These are phyloP conservation scores for Heteromurus nitidus DNA, from an alignment of 2,888 invertebrate species.

Conservation along the genomic window DNA sequence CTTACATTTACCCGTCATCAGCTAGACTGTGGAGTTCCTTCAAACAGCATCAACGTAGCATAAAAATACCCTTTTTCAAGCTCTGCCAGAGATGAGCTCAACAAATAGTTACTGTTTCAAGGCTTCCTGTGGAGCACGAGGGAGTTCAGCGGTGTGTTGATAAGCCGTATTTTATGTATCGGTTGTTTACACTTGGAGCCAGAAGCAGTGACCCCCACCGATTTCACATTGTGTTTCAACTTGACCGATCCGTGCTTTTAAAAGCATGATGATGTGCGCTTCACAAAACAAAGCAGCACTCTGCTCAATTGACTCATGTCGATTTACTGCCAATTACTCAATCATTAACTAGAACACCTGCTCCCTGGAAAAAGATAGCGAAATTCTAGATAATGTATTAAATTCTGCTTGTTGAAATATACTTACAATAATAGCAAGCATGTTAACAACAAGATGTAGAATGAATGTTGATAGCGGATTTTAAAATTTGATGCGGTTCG, in stretches of 20 bases:
- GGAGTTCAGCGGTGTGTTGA: not conserved
- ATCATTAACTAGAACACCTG: slow-evolving; percentile 16
- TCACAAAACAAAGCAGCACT: no score
- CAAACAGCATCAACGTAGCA: slow-evolving; percentile 21
- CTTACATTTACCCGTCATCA: no score
- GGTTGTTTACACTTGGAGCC: slow-evolving; percentile 43
- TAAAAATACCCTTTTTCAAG: slow-evolving; percentile 8
- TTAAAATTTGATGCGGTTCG: no score
- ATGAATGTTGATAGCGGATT: no score
- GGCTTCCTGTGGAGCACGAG: slow-evolving; percentile 23
- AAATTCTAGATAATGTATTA: no score
- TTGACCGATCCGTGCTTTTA: not conserved
- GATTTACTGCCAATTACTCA: slow-evolving; percentile 24
- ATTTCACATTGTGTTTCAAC: not conserved
- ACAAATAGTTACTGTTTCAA: slow-evolving; percentile 31
- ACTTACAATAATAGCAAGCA: no score
- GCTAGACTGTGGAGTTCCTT: not conserved
- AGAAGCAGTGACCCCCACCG: slow-evolving; percentile 41
- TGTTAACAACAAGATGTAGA: no score
- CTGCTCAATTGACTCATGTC: not conserved
- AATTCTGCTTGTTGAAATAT: no score
- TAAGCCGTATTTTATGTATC: slow-evolving; percentile 37
- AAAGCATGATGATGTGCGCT: not conserved
- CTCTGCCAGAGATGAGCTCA: slow-evolving; percentile 24
- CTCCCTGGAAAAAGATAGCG: no score